These are phyloP conservation scores for Eutolmus rufibarbis DNA, from an alignment of 2,888 invertebrate species.

Conservation along the genomic window DNA sequence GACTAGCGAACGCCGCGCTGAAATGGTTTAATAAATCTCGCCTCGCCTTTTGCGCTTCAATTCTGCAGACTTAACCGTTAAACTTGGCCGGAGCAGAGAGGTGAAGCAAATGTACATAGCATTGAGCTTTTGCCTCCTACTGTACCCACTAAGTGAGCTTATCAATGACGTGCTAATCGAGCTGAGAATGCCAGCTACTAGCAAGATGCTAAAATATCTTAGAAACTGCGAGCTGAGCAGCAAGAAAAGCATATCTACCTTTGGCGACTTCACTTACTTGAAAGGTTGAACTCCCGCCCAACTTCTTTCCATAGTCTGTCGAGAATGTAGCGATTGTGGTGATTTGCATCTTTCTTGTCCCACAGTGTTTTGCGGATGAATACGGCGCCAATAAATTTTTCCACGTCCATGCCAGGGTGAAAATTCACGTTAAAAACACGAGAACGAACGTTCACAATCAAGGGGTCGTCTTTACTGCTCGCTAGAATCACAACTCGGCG, in stretches of 20 bases:
- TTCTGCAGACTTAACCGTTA: too few relatives aligned
- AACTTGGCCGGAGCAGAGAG: too few relatives aligned
- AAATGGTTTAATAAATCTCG: too few relatives aligned
- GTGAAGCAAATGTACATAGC: neutral
- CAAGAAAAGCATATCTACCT: neutral
- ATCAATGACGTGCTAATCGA: neutral
- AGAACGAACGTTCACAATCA: neutral
- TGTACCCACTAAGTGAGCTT: neutral
- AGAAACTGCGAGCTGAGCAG: neutral
- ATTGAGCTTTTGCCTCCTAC: neutral
- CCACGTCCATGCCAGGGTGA: neutral
- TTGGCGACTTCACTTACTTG: neutral
- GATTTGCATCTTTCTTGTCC: slow-evolving; percentile 18
- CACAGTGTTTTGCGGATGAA: neutral
- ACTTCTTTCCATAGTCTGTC: slow-evolving; percentile 31
- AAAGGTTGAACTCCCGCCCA: neutral
- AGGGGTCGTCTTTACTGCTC: neutral
- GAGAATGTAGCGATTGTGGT: slow-evolving; percentile 15
- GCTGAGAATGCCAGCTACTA: neutral
- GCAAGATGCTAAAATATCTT: neutral
- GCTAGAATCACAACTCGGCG: neutral
- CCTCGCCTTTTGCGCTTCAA: too few relatives aligned
- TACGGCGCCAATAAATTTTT: neutral
- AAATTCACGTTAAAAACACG: neutral
- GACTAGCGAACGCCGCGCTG: neutral